Percentiles rank a stretch among this genome's conserved stretches.
phyloP scores from a whole-genome alignment of 2,113 vertebrate species.

The Phylloscopus trochilus region DNA sequence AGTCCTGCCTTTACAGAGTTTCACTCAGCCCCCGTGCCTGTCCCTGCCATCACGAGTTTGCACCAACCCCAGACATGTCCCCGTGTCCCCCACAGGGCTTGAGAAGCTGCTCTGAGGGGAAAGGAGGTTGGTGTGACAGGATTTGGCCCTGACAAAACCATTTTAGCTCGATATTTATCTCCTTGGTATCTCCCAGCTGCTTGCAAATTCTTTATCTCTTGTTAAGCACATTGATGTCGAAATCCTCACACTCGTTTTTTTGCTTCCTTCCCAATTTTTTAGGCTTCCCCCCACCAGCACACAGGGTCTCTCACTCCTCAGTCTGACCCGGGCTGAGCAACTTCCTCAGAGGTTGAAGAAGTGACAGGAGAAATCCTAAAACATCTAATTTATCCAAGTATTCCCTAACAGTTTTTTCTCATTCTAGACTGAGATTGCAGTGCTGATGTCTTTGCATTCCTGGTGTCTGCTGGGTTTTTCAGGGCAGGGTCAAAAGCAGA shows the following conservation, averaged over 20 bases:
- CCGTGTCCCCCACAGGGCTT: background rate
- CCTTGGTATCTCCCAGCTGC: constrained; percentile 22
- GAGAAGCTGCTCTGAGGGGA: background rate
- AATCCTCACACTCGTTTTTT: background rate
- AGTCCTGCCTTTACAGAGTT: background rate
- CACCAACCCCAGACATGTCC: background rate
- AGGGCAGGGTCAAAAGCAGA: background rate
- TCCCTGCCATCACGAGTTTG: background rate
- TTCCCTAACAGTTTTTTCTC: background rate
- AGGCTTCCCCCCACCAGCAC: background rate
- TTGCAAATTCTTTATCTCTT: background rate
- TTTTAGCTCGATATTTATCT: background rate
- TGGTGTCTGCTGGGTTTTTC: background rate
- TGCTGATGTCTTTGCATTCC: background rate
- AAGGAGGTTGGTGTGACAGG: background rate
- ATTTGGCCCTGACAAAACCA: background rate
- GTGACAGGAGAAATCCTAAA: background rate
- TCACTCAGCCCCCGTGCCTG: background rate
- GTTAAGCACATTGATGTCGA: background rate
- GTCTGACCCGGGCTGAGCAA: background rate
- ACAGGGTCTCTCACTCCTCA: background rate
- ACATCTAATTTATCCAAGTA: background rate
- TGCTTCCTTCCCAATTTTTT: background rate
- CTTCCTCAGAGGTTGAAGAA: background rate
- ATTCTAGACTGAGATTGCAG: background rate